Evolutionary conservation across 2,797 vertebrate species (phyloP).

Genomic region (Falco naumanni): DNA sequence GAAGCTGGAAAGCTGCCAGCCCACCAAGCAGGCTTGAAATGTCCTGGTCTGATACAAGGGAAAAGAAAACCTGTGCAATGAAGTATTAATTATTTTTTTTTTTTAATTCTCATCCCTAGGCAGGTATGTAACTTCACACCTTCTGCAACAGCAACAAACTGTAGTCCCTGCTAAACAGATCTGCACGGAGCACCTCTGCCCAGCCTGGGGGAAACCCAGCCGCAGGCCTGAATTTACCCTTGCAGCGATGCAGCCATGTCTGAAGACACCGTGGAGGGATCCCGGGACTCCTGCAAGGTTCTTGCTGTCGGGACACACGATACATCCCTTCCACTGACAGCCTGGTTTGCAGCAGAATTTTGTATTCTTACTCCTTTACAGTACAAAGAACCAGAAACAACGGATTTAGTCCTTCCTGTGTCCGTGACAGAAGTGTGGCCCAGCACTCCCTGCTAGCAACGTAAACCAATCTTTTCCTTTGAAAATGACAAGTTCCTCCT

Average conservation of each 20-base stretch:
- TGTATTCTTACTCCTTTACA: neutral
- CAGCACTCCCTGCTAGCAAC: neutral
- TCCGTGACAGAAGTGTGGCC: neutral
- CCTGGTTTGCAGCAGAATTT: neutral
- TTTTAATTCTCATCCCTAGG: neutral
- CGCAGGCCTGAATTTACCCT: neutral
- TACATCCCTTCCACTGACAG: neutral
- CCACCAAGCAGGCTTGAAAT: neutral
- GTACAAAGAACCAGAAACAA: neutral
- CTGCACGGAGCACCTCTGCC: neutral
- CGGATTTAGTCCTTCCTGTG: neutral
- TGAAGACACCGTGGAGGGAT: neutral
- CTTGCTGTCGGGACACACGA: neutral
- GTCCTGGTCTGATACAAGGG: neutral
- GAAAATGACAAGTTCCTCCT: neutral
- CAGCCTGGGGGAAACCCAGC: neutral
- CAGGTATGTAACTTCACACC: neutral
- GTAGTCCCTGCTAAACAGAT: neutral
- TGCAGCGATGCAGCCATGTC: neutral
- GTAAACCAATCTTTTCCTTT: neutral
- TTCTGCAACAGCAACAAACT: neutral
- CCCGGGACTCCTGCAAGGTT: neutral
- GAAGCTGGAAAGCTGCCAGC: neutral
- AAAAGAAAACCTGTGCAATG: neutral
- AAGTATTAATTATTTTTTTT: neutral